phyloP scores from a whole-genome alignment of 2,888 invertebrate species.

The Serripes groenlandicus region DNA sequence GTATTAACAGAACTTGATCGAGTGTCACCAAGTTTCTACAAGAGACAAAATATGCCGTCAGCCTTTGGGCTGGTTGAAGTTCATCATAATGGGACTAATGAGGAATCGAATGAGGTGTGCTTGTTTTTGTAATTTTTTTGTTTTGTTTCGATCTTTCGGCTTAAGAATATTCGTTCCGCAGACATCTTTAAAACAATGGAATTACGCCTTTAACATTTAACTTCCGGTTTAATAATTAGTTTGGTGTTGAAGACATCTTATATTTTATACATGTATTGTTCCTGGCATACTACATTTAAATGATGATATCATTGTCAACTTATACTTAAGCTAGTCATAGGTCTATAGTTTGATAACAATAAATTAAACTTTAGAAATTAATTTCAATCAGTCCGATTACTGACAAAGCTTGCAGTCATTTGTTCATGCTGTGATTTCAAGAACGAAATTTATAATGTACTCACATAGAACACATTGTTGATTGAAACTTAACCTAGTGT shows the following conservation, averaged over 20 bases:
- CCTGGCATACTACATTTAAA: too few relatives aligned
- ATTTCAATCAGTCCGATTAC: too few relatives aligned
- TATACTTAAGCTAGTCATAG: too few relatives aligned
- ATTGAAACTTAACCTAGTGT: too few relatives aligned
- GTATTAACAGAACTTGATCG: constrained; percentile 64
- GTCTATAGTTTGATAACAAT: too few relatives aligned
- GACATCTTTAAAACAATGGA: constrained; percentile 9
- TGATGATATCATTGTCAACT: too few relatives aligned
- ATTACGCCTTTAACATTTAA: constrained; percentile 1
- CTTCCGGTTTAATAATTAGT: not conserved
- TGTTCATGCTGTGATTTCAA: too few relatives aligned
- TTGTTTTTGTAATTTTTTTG: not conserved
- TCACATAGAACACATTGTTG: too few relatives aligned
- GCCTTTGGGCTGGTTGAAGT: constrained; percentile 67
- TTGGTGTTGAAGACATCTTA: not conserved
- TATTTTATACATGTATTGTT: too few relatives aligned
- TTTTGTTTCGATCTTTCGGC: constrained; percentile 14
- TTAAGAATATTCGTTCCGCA: not conserved
- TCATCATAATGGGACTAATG: constrained; percentile 56
- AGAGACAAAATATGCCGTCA: constrained; percentile 71
- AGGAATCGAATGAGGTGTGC: constrained; percentile 44
- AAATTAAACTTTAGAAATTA: too few relatives aligned
- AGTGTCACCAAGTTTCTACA: constrained; percentile 68
- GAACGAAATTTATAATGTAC: too few relatives aligned
- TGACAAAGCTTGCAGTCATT: too few relatives aligned